Conservation (phyloP, 2,113 vertebrate species). For the Thymallus thymallus region DNA sequence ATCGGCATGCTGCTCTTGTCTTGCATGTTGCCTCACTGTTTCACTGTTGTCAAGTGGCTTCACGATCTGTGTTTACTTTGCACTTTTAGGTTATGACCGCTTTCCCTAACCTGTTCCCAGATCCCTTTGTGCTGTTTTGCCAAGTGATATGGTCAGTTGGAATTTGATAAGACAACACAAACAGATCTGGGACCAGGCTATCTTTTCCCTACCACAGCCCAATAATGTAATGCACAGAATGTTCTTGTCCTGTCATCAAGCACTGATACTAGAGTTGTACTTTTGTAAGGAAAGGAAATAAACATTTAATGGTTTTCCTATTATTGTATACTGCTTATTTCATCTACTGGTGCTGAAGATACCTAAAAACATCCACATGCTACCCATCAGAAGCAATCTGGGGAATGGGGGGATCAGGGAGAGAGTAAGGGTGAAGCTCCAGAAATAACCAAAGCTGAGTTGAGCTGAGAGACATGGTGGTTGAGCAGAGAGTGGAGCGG, state of each 20-base stretch:
- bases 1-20: neutral
- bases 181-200: too few species aligned
- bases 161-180: too few species aligned
- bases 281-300: neutral
- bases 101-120: neutral
- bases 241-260: neutral
- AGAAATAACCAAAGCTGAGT: neutral
- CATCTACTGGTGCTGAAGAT: neutral
- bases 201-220: neutral
- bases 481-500: neutral
- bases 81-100: neutral
- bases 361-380: neutral
- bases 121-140: too few species aligned
- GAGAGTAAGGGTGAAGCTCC: neutral
- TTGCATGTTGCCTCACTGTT: neutral
- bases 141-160: too few species aligned
- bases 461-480: neutral
- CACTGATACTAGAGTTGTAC: neutral
- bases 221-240: neutral
- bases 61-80: neutral
- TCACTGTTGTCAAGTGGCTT: neutral
- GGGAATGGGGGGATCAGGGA: neutral
- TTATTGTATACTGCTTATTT: neutral
- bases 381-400: neutral
- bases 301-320: neutral